A percentile compares a stretch with the other conserved stretches of the same genome.
Evolutionary conservation across 2,113 vertebrate species (phyloP).

Genomic region (Otis tarda): DNA sequence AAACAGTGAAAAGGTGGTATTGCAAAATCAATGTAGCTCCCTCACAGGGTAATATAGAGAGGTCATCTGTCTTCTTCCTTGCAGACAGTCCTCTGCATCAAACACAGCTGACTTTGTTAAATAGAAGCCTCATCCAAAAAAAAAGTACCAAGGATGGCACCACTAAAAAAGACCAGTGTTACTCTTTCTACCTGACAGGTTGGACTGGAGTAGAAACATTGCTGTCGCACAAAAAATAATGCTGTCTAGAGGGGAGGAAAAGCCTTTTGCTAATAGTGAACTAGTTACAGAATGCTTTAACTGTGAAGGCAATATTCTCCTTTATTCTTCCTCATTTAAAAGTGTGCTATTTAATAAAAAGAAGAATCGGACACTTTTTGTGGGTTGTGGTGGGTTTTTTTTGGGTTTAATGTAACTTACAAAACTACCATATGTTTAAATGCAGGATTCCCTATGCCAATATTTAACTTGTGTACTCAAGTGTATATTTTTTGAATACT

Average conservation of each 20-base stretch:
- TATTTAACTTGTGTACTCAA: background rate
- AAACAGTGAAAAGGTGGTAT: background rate
- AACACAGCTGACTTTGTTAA: background rate
- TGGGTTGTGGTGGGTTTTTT: background rate
- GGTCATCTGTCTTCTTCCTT: background rate
- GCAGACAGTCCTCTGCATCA: background rate
- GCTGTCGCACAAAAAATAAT: background rate
- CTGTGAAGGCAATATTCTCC: background rate
- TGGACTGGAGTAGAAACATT: background rate
- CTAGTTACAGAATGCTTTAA: background rate
- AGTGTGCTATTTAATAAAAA: background rate
- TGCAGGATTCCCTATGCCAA: background rate
- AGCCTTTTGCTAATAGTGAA: background rate
- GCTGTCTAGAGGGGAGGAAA: background rate
- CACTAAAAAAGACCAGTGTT: background rate
- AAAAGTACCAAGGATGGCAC: background rate
- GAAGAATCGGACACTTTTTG: background rate
- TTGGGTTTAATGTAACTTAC: background rate
- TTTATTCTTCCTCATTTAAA: background rate
- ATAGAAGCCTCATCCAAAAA: slow-evolving; percentile 3
- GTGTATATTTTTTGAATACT: background rate
- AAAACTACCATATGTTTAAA: background rate
- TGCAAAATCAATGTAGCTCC: slow-evolving; percentile 11
- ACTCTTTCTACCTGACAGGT: background rate
- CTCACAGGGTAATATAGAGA: background rate